Base-by-base conservation (phyloP, 2,797 vertebrate genomes). In the Mormyrus hasselquistii region DNA sequence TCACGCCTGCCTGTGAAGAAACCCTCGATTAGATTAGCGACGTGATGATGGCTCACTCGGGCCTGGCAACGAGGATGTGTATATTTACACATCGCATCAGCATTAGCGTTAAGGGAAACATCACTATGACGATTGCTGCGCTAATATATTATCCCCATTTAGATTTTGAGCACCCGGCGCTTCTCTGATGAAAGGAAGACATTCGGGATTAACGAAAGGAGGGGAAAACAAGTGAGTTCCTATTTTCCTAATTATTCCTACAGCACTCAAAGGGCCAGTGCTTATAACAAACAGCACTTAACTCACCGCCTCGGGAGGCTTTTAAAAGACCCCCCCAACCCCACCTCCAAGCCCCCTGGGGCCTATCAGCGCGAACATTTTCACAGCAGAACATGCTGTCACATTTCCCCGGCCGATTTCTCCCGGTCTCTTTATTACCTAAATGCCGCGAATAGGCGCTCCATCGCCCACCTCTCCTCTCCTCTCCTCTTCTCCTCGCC, bases 181-280 rank as follows among this genome's bases (percentile, higher is more conserved):
- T 57, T 52, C 34, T 25, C 53, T 41, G 53, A 57, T 55, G 85
- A 38, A 52, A 57, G 53, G 41, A 10, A n/a, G 34, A 9, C 25
- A 41, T 87, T 59, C 4, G 12, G 14, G 53, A 87, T 87, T 57
- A 87, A 87, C 59, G 85, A 57, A n/a, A n/a, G 73, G 73, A 41
- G 85, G 25, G 34, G 7, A 65, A 62, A 59, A 69, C 34, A 57
- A 89, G 65, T 62, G 79, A 59, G 86, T 8, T 87, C 47, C 82
- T 90, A 88, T 89, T 59, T 90, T 88, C 88, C 52, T 89, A 90
- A 90, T 90, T 88, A 90, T 89, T 65, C 88, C 65, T 84, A 85
- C 55, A 89, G 79, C 79, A 49, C 65, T 89, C 82, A 44, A 25
- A 88, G 50, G 85, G 73, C 4, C 84, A 55, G 44, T 59, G 84